Conservation (phyloP, 1,140 invertebrate species). For the Latrodectus geometricus region DNA sequence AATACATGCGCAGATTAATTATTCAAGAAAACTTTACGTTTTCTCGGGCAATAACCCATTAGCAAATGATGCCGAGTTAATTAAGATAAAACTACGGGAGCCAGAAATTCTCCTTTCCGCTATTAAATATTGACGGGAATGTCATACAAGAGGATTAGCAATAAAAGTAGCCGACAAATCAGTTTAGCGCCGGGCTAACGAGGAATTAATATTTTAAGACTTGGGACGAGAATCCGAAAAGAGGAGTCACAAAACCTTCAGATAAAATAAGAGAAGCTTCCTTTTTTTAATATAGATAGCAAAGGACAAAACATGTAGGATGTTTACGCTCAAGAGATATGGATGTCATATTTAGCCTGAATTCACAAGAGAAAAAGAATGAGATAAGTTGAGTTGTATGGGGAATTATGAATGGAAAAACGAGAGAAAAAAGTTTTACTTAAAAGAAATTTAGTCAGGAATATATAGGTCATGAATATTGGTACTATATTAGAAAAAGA, state of each 20-base stretch:
- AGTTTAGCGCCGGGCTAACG: slow-evolving; percentile 16
- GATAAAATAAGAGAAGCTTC: not conserved
- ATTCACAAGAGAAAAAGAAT: too few species aligned
- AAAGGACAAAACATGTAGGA: too few species aligned
- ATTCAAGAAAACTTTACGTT: not conserved
- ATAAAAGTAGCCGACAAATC: slow-evolving; percentile 18
- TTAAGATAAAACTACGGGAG: not conserved
- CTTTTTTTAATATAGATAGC: not conserved
- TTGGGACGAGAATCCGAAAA: not conserved
- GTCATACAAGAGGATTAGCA: not conserved
- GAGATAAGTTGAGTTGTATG: too few species aligned
- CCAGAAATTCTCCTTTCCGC: not conserved
- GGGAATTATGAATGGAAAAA: too few species aligned
- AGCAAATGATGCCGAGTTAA: not conserved
- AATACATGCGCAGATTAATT: not conserved
- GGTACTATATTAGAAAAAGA: too few species aligned
- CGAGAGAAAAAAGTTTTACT: too few species aligned
- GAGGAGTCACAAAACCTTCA: not conserved
- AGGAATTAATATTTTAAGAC: slow-evolving; percentile 45
- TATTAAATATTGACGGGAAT: not conserved
- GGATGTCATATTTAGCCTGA: too few species aligned
- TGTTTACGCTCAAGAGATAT: too few species aligned
- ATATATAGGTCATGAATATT: too few species aligned
- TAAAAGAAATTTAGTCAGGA: too few species aligned
- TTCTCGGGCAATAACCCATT: not conserved